Evolutionary conservation across 2,888 invertebrate species (phyloP), one percentile per base, ranked within the genome.

Genomic region (Arctia plantaginis): DNA sequence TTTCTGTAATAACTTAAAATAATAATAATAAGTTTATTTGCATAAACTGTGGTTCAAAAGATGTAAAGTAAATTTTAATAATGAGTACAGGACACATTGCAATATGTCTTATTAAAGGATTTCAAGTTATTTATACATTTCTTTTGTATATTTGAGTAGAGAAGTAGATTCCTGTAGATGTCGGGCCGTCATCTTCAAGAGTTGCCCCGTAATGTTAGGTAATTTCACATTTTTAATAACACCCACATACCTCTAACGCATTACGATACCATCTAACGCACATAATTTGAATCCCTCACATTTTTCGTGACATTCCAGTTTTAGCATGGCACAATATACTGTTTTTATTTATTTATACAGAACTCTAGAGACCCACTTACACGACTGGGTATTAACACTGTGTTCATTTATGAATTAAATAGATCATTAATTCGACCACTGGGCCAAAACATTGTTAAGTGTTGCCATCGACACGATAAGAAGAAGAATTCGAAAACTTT

Each of bases 181-280:
- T 47, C 7, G 20, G 30, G 20, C 67, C 1, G 12, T 33, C 47
- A 68, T 23, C 23, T 68, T 47, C n/a, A 47, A 20, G 10, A 66
- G 4, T 65, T 66, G 65, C 39, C 35, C 23, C 4, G 69, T 69
- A 69, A 69, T 27, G 51, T 18, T 15, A 35, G 59, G 33, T 39
- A 69, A 59, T 69, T 59, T 33, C n/a, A 51, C n/a, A n/a, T 35
- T 39, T 39, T 33, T 55, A 59, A 69, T 55, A 55, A 39, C 33
- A 35, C 59, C 35, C n/a, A 18, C 59, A 59, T 39, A 23, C 59
- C 15, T 69, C 27, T 18, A 69, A 35, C 51, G 33, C 55, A 59
- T 59, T n/a, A 15, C 39, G 55, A 23, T 35, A 27, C 59, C 69
- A 69, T 69, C 59, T 23, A n/a, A 39, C 23, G 35, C 47, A 35